These are phyloP conservation scores for Phengaris alcon DNA, from an alignment of 2,888 invertebrate genomes.

Conservation along the genomic window DNA sequence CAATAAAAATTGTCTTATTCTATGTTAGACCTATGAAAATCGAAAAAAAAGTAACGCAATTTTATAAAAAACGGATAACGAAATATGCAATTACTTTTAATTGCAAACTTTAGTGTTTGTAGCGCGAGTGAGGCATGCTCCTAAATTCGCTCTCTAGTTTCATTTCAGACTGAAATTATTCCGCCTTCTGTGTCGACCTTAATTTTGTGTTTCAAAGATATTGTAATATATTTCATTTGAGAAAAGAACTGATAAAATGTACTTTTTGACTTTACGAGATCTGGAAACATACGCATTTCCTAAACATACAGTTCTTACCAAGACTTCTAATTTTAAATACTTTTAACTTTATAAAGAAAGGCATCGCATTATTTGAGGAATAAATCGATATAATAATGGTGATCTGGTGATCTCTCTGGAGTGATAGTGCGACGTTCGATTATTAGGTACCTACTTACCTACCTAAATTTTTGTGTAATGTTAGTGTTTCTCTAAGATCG, in stretches of 20 bases:
- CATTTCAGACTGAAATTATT: conserved; percentile 21
- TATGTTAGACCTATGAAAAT: background rate
- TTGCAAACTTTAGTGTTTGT: conserved; percentile 54
- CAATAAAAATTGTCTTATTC: too few species aligned
- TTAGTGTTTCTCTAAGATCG: too few species aligned
- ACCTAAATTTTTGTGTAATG: too few species aligned
- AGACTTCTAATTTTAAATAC: too few species aligned
- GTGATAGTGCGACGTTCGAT: too few species aligned
- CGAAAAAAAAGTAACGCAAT: background rate
- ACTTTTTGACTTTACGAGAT: background rate
- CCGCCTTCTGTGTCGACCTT: background rate
- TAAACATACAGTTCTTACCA: too few species aligned
- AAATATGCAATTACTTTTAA: conserved; percentile 59
- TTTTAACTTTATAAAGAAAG: too few species aligned
- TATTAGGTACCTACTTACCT: too few species aligned
- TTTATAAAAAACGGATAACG: conserved; percentile 49
- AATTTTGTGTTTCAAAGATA: conserved; percentile 6
- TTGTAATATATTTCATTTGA: background rate
- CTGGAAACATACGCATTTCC: too few species aligned
- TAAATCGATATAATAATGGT: too few species aligned
- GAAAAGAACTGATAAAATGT: background rate
- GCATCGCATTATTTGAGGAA: too few species aligned
- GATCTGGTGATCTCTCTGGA: too few species aligned
- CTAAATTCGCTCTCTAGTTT: conserved; percentile 35
- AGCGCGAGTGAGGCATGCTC: conserved; percentile 38